Evolutionary conservation across 2,888 invertebrate genomes (phyloP), one percentile per base, ranked within the genome.

Genomic region (Schrankia costaestrigalis): DNA sequence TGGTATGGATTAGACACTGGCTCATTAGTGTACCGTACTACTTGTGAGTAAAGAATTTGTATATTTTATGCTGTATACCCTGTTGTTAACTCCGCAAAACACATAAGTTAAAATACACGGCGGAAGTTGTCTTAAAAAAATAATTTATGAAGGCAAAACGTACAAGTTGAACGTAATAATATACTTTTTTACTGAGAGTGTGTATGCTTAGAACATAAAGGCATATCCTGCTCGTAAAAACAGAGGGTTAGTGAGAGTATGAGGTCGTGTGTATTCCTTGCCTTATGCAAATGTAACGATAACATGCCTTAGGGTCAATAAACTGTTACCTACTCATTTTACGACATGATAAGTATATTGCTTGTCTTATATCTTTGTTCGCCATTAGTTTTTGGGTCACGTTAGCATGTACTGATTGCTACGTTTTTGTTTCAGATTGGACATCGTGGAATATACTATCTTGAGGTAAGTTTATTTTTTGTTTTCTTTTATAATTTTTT

Each of bases 261-360:
- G 68, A 63, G 72, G 76, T 66, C 65, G 54, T 55, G 51, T 57
- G 57, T 67, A 67, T 68, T 65, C 60, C 61, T 62, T 56, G 70
- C 73, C 74, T 71, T 78, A 85, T 85, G 83, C 81, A 82, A 85
- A 85, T 85, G 73, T 78, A 69, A 82, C 78, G 83, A 83, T 84
- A 85, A 83, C 80, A 74, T 64, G 74, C 69, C 72, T 82, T 76
- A 83, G 82, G 76, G 82, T 79, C 83, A 81, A 83, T 86, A 84
- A 83, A 86, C 77, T 79, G 78, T 78, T 82, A 78, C 81, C 74
- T 77, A 70, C 81, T 78, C 73, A 71, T 70, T 83, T 84, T 84
- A 84, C 69, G 82, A 77, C 73, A 80, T 65, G 82, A 84, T 85
- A 85, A 84, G 80, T 84, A 80, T 78, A 82, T 81, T 82, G 77